Conservation (phyloP, 2,888 invertebrate species). For the Branchipolynoe longqiensis region DNA sequence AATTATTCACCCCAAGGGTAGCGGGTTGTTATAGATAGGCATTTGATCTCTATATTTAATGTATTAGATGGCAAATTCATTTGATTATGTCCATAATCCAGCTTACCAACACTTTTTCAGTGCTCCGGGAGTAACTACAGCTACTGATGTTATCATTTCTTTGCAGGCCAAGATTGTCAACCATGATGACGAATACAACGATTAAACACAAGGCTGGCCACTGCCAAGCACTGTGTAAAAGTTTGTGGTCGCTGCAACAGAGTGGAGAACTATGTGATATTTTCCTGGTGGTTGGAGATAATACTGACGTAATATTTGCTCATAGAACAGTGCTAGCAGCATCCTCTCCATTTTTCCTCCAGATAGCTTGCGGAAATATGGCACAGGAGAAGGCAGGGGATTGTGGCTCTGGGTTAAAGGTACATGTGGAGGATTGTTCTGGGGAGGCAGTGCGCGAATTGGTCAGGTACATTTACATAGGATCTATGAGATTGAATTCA, state of each 20-base stretch:
- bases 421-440: background rate
- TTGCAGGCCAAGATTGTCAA: no score
- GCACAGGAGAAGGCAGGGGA: no score
- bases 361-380: background rate
- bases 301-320: constrained; percentile 16
- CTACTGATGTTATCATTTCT: no score
- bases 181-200: no score
- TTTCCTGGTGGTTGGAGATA: background rate
- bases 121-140: no score
- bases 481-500: background rate
- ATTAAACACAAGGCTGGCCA: background rate
- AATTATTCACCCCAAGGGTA: no score
- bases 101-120: no score
- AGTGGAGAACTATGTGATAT: constrained; percentile 21
- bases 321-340: constrained; percentile 21
- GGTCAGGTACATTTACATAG: background rate
- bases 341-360: constrained; percentile 3
- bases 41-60: no score
- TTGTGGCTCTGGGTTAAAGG: background rate
- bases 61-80: no score
- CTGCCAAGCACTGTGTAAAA: constrained; percentile 18
- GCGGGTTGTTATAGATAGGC: no score
- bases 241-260: constrained; percentile 11
- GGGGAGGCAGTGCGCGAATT: background rate
- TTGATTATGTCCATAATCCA: no score